These are phyloP conservation scores for Macrosteles quadrilineatus DNA, from an alignment of 1,140 invertebrate genomes.

Conservation along the genomic window DNA sequence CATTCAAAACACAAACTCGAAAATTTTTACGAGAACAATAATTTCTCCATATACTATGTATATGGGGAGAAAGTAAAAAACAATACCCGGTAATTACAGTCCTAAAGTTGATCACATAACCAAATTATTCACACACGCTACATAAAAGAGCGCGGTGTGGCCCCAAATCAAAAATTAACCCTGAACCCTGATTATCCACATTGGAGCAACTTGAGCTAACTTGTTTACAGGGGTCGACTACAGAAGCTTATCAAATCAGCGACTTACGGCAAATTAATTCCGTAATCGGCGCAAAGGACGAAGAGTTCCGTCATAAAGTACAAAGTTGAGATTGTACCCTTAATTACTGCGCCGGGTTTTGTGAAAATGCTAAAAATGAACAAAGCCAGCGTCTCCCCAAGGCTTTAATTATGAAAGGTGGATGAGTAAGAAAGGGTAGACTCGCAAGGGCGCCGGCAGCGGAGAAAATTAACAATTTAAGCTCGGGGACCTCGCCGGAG, in stretches of 20 bases:
- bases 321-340: slow-evolving; percentile 10
- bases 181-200: no score
- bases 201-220: no score
- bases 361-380: slow-evolving; percentile 8
- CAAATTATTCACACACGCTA: no score
- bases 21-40: no score
- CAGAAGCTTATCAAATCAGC: neutral
- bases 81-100: no score
- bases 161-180: no score
- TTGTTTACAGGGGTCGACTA: neutral
- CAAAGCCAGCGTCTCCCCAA: slow-evolving; percentile 18
- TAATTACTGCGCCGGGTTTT: slow-evolving; percentile 18
- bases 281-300: neutral
- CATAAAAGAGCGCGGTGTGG: no score
- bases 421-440: slow-evolving; percentile 25
- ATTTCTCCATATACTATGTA: no score
- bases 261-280: neutral
- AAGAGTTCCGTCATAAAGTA: slow-evolving; percentile 14
- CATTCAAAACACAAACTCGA: no score
- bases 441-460: neutral
- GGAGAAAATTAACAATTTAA: neutral
- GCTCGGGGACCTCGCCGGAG: no score
- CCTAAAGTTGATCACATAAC: no score
- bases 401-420: slow-evolving; percentile 19
- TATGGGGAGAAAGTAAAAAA: no score